These are phyloP conservation scores for Chorisops tibialis DNA, from an alignment of 2,888 invertebrate species.

Conservation along the genomic window DNA sequence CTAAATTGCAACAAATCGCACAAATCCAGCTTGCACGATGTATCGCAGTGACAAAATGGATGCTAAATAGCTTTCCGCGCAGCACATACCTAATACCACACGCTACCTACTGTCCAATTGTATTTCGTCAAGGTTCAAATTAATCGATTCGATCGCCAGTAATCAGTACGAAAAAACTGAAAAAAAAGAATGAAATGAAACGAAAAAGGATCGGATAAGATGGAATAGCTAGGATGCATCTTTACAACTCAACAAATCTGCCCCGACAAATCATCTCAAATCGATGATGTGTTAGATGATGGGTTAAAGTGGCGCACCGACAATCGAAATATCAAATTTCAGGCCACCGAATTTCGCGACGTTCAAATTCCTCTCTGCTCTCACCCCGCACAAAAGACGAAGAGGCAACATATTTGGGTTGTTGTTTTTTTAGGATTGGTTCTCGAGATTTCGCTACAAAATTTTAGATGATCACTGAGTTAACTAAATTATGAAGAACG, in stretches of 20 bases:
- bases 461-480: too few species aligned
- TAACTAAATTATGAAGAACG: too few species aligned
- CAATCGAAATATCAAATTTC: slow-evolving; percentile 27
- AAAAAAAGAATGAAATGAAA: neutral
- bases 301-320: slow-evolving; percentile 10
- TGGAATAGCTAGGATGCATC: neutral
- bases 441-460: too few species aligned
- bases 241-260: slow-evolving; percentile 9
- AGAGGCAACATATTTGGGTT: too few species aligned
- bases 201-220: neutral
- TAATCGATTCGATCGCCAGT: slow-evolving; percentile 1
- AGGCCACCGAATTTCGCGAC: slow-evolving; percentile 27
- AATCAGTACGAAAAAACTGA: neutral
- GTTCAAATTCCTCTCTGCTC: neutral
- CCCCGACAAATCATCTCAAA: slow-evolving; percentile 10
- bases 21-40: slow-evolving; percentile 6
- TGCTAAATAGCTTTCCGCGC: neutral
- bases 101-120: neutral
- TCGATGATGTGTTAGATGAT: slow-evolving; percentile 12
- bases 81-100: neutral
- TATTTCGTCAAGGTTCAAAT: slow-evolving; percentile 1
- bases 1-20: slow-evolving; percentile 23
- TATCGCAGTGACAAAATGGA: slow-evolving; percentile 12
- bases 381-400: too few species aligned
- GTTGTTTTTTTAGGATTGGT: too few species aligned